These are phyloP conservation scores for Leptocoma aspasia DNA, from an alignment of 2,113 vertebrate genomes.

Conservation along the genomic window DNA sequence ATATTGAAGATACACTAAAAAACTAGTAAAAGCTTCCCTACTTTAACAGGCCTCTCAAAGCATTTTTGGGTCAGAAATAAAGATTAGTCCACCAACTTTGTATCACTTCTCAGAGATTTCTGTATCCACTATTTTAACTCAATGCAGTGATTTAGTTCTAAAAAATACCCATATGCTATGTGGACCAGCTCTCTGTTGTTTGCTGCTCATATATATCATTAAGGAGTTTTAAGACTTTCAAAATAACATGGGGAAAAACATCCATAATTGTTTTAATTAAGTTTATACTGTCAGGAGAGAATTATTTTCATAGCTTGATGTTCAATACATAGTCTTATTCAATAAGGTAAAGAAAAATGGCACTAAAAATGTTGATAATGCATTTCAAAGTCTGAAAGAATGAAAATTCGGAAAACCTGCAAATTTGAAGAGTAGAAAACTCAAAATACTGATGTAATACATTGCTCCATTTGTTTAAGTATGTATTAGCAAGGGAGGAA, in stretches of 20 bases:
- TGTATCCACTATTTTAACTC: neutral
- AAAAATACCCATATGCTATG: neutral
- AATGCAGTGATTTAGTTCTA: neutral
- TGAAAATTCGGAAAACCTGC: neutral
- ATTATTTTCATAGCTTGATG: neutral
- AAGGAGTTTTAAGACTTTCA: neutral
- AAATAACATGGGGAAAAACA: neutral
- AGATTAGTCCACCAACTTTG: neutral
- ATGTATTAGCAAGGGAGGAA: neutral
- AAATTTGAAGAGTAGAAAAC: neutral
- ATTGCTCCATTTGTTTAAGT: neutral
- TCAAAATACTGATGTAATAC: neutral
- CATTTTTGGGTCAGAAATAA: neutral
- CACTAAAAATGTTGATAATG: neutral
- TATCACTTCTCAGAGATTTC: neutral
- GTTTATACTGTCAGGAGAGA: neutral
- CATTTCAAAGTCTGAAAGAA: neutral
- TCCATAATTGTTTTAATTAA: neutral
- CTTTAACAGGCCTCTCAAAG: neutral
- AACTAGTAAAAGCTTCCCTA: neutral
- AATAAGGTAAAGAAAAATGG: neutral
- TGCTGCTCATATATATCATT: neutral
- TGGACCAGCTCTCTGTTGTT: neutral
- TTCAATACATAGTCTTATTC: neutral
- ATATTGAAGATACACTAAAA: neutral